Conservation (phyloP, 2,888 invertebrate species). For the Exocentrus adspersus region DNA sequence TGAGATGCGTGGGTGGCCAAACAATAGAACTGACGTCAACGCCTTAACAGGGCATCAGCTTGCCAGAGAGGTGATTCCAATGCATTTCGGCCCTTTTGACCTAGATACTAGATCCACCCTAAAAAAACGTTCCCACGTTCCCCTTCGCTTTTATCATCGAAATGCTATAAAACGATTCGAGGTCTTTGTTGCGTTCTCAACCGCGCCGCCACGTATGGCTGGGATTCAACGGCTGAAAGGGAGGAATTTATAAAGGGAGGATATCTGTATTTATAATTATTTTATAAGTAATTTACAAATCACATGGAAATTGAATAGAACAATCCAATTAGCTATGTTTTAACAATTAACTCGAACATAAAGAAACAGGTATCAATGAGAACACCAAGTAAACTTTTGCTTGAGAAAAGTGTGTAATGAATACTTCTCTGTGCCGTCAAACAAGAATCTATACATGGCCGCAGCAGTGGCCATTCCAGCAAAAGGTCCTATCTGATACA, state of each 20-base stretch:
- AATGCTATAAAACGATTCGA: too few relatives aligned
- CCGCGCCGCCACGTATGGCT: too few relatives aligned
- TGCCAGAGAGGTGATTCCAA: neutral
- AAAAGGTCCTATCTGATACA: constrained; percentile 33
- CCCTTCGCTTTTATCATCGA: constrained; percentile 5
- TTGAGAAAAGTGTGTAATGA: constrained; percentile 15
- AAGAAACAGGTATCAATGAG: too few relatives aligned
- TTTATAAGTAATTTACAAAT: too few relatives aligned
- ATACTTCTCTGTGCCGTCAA: constrained; percentile 18
- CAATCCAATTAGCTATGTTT: too few relatives aligned
- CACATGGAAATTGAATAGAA: too few relatives aligned
- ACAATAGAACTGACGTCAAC: constrained; percentile 40
- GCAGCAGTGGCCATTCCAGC: constrained; percentile 30
- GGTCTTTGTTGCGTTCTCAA: too few relatives aligned
- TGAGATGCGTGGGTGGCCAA: constrained; percentile 46
- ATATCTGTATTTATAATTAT: too few relatives aligned
- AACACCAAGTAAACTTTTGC: neutral
- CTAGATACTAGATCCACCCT: constrained; percentile 10
- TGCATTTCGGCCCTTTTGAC: constrained; percentile 14
- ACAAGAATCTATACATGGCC: constrained; percentile 31
- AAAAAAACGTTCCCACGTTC: constrained; percentile 14
- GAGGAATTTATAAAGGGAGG: too few relatives aligned
- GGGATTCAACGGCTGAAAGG: too few relatives aligned
- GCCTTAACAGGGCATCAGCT: constrained; percentile 13
- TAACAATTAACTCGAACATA: too few relatives aligned